Percentiles rank a stretch among this genome's conserved stretches.
phyloP scores from a whole-genome alignment of 2,113 vertebrate species.

The Candoia aspera region DNA sequence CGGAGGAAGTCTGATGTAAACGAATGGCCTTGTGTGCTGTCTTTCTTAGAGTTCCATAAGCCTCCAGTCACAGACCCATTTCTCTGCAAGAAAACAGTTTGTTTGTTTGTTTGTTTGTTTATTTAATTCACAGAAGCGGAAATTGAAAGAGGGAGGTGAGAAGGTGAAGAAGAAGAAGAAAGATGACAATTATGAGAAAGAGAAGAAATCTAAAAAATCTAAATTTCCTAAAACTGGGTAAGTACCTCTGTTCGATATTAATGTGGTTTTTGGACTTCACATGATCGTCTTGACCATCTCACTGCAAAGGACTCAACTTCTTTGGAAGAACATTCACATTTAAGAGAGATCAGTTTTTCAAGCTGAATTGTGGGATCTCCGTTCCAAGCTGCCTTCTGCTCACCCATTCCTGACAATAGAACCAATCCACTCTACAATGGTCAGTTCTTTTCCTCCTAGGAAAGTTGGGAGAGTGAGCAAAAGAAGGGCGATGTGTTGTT shows the following conservation, averaged over 20 bases:
- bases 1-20: not conserved
- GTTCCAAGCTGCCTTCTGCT: not conserved
- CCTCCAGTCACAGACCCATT: too few relatives aligned
- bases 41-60: not conserved
- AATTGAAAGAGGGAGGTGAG: constrained; percentile 78
- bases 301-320: not conserved
- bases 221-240: constrained; percentile 81
- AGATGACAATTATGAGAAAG: constrained; percentile 75
- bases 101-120: not conserved
- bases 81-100: not conserved
- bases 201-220: constrained; percentile 80
- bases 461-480: not conserved
- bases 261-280: not conserved
- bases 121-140: constrained; percentile 81
- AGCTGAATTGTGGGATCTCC: too few relatives aligned
- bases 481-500: not conserved
- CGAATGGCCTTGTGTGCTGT: not conserved
- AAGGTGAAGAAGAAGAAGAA: constrained; percentile 84
- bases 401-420: not conserved
- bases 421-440: not conserved
- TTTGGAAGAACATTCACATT: too few relatives aligned
- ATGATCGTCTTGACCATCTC: not conserved
- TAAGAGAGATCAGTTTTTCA: not conserved
- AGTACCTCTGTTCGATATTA: constrained; percentile 55
- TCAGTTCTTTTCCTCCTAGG: not conserved